phyloP scores from a whole-genome alignment of 2,888 invertebrate genomes.

The Alloscopus bannaensis region DNA sequence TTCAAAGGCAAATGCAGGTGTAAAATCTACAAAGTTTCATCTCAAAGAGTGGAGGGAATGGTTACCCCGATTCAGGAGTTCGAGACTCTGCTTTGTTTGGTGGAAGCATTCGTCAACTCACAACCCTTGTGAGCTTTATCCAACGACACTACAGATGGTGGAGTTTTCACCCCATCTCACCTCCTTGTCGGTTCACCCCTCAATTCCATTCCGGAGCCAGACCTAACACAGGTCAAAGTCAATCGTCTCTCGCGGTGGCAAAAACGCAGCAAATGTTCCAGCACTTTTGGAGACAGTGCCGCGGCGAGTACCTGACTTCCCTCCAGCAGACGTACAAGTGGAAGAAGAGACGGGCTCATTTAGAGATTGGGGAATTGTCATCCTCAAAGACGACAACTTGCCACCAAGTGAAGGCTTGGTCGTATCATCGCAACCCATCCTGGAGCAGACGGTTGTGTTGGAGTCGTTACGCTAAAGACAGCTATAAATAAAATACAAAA shows the following conservation, averaged over 20 bases:
- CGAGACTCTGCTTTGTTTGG: slow-evolving; percentile 7
- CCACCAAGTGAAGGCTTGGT: too few relatives aligned
- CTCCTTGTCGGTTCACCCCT: not conserved
- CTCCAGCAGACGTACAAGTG: slow-evolving; percentile 21
- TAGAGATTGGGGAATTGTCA: too few relatives aligned
- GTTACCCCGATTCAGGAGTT: too few relatives aligned
- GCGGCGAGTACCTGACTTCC: slow-evolving; percentile 1
- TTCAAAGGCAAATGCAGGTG: too few relatives aligned
- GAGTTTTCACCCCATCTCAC: slow-evolving; percentile 2
- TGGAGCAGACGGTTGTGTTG: too few relatives aligned
- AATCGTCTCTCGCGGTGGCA: slow-evolving; percentile 18
- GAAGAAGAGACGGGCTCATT: slow-evolving; percentile 12
- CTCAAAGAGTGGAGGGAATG: too few relatives aligned
- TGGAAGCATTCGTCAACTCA: slow-evolving; percentile 23
- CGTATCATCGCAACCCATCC: too few relatives aligned
- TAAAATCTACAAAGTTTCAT: too few relatives aligned
- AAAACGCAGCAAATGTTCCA: slow-evolving; percentile 10
- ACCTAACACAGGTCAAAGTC: slow-evolving; percentile 1
- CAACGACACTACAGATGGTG: not conserved
- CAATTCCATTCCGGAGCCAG: slow-evolving; percentile 7
- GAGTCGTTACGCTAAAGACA: too few relatives aligned
- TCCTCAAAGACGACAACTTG: too few relatives aligned
- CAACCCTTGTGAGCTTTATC: slow-evolving; percentile 4
- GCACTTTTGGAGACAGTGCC: slow-evolving; percentile 7
- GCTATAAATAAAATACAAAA: too few relatives aligned